Base-by-base conservation (phyloP, 2,888 invertebrate genomes). In the Slavum lentiscoides region DNA sequence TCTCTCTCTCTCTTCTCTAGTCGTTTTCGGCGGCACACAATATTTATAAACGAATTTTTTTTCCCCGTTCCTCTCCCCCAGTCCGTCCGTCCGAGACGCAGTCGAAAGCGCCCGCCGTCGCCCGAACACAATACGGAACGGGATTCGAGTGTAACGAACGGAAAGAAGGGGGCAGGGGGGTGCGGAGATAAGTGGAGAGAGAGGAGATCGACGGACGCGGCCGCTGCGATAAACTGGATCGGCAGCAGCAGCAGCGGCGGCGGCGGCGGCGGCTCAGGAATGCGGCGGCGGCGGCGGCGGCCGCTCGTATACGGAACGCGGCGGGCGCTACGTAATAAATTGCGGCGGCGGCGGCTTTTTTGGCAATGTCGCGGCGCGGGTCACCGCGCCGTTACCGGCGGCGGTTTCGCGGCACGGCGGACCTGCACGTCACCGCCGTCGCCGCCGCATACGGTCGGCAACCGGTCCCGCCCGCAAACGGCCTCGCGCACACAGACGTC, bases 181-280 rank as follows among this genome's bases (percentile, higher is more conserved):
- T 9, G 43, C 7, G 37, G 8, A 39, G 4, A 15, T 17, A 15
- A n/a, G 59, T 13, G 21, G 11, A 53, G 55, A 37, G 21, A 64
- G 37, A 55, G 5, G 37, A n/a, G 23, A 39, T 19, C 43, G 37
- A n/a, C n/a, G 17, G 23, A 39, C 2, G 49, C 49, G 17, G 58
- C 43, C 13, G 67, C 37, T n/a, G 53, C 77, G 77, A 77, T 77
- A 77, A 30, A 77, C 77, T 77, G 77, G 77, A 77, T 77, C 77
- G 69, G 77, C 49, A n/a, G 49, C 49, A 55, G 77, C 77, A 62
- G 62, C 61, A 4, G 30, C 30, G 4, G 30, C 30, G 4, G 30
- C 30, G 4, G n/a, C n/a, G 4, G 4, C 30, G 4, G 30, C 59
- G 30, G 49, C 49, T 69, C 61, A 77, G 69, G 77, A 77, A 77